A percentile compares a stretch with the other conserved stretches of the same genome.
Evolutionary conservation across 2,113 vertebrate genomes (phyloP).

Genomic region (Cercocebus atys): DNA sequence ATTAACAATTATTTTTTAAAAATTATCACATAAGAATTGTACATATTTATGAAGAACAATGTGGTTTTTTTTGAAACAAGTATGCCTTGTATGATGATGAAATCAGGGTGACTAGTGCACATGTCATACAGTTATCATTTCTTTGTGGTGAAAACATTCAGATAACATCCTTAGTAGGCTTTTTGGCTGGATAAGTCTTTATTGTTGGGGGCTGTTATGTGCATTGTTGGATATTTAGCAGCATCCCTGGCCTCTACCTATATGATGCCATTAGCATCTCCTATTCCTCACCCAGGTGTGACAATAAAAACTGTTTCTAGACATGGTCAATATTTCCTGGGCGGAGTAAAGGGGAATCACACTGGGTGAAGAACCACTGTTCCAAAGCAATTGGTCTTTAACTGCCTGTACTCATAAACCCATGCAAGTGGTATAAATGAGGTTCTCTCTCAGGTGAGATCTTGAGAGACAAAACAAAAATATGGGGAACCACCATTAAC

Average conservation of each 20-base stretch:
- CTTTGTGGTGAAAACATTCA: not conserved
- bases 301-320: not conserved
- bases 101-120: not conserved
- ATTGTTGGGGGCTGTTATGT: not conserved
- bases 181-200: not conserved
- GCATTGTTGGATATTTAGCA: not conserved
- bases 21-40: not conserved
- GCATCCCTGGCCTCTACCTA: not conserved
- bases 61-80: not conserved
- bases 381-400: not conserved
- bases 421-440: not conserved
- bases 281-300: not conserved
- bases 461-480: not conserved
- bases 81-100: not conserved
- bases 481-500: not conserved
- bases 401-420: not conserved
- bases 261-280: not conserved
- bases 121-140: not conserved
- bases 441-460: not conserved
- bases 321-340: not conserved
- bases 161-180: not conserved
- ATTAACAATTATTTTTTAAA: not conserved
- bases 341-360: not conserved
- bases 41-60: not conserved
- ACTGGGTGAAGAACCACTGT: not conserved